Conservation (phyloP, 2,113 vertebrate species). For the Podarcis raffonei region DNA sequence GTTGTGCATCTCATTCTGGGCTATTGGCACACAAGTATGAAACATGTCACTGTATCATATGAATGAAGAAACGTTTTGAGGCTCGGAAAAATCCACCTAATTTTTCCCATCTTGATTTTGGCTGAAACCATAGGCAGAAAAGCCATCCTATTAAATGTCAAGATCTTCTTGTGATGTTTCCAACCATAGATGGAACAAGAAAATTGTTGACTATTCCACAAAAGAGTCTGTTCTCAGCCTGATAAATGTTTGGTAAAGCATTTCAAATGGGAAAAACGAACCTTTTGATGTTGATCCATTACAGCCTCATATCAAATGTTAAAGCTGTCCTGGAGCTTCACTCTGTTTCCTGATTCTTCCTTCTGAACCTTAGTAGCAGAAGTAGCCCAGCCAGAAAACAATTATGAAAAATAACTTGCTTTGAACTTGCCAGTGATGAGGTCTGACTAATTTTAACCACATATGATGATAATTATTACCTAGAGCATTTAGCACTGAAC, state of each 20-base stretch:
- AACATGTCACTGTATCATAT: not conserved
- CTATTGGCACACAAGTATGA: not conserved
- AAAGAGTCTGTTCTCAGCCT: not conserved
- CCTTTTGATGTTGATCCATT: conserved; percentile 10
- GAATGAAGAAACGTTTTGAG: conserved; percentile 1
- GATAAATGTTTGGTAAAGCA: conserved; percentile 8
- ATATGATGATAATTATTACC: conserved; percentile 60
- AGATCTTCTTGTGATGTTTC: conserved; percentile 14
- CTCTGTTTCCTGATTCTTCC: conserved; percentile 1
- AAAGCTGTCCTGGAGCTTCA: not conserved
- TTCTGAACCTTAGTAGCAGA: conserved; percentile 27
- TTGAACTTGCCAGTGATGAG: conserved; percentile 61
- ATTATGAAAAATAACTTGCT: conserved; percentile 41
- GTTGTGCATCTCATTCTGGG: not conserved
- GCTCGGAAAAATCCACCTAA: conserved; percentile 11
- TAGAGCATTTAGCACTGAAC: conserved; percentile 48
- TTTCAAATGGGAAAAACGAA: not conserved
- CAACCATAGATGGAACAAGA: not conserved
- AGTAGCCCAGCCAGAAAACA: conserved; percentile 41
- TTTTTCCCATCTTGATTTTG: conserved; percentile 19
- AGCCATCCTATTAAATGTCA: not conserved
- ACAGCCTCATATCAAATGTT: conserved; percentile 12
- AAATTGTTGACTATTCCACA: not conserved
- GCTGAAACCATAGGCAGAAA: conserved; percentile 12
- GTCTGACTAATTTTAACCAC: conserved; percentile 63